phyloP scores from a whole-genome alignment of 1,140 invertebrate species.

The Drosophila tristis region DNA sequence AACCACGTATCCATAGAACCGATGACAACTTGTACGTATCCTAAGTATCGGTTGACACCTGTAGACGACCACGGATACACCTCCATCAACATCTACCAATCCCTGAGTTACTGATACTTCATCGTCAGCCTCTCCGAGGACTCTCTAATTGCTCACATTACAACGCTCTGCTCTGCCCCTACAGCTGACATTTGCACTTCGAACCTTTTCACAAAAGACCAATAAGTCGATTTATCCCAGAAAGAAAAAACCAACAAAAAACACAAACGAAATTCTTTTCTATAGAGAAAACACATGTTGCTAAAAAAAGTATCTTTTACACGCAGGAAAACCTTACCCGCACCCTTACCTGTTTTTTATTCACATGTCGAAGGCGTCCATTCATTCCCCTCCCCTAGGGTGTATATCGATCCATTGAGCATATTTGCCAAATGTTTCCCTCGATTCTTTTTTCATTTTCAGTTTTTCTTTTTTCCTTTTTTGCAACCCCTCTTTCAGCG shows the following conservation, averaged over 20 bases:
- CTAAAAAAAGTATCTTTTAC: constrained; percentile 74
- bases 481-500: constrained; percentile 64
- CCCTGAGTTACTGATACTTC: constrained; percentile 56
- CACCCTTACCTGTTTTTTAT: constrained; percentile 72
- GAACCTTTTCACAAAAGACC: constrained; percentile 56
- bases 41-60: constrained; percentile 65
- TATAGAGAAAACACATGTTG: constrained; percentile 58
- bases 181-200: constrained; percentile 75
- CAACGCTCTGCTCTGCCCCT: constrained; percentile 19
- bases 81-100: neutral
- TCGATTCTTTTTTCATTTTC: constrained; percentile 23
- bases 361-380: constrained; percentile 45
- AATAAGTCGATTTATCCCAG: constrained; percentile 67
- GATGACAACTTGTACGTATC: constrained; percentile 43
- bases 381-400: neutral
- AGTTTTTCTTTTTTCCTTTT: constrained; percentile 25
- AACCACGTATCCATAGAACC: constrained; percentile 11
- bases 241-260: constrained; percentile 7
- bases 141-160: constrained; percentile 73
- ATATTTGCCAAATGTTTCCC: constrained; percentile 51
- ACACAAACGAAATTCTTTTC: constrained; percentile 40
- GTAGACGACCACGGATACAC: constrained; percentile 30
- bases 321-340: constrained; percentile 22
- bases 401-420: constrained; percentile 57
- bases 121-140: constrained; percentile 5